Conservation (phyloP, 2,888 invertebrate species). For the Drosophila limbata region DNA sequence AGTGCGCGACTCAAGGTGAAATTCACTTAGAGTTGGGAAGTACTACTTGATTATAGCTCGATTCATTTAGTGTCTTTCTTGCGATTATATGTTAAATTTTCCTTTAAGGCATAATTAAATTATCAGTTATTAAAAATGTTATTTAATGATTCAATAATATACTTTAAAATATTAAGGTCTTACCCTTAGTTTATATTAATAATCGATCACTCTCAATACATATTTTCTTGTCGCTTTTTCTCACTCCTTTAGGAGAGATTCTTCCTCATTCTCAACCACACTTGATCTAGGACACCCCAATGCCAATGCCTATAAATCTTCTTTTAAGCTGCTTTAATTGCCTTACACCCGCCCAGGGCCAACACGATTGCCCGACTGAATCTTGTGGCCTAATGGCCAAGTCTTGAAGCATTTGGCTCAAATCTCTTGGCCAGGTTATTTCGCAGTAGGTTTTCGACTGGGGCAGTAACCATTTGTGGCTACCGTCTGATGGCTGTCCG, state of each 20-base stretch:
- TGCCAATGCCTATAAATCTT: constrained; percentile 19
- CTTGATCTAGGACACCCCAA: constrained; percentile 17
- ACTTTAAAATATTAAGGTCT: no score
- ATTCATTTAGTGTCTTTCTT: no score
- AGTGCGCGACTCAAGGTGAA: constrained; percentile 49
- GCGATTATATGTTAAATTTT: no score
- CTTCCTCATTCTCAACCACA: constrained; percentile 2
- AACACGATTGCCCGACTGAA: constrained; percentile 47
- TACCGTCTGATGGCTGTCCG: constrained; percentile 80
- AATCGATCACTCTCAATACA: not conserved
- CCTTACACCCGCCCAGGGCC: constrained; percentile 49
- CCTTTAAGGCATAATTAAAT: no score
- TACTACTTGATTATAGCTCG: not conserved
- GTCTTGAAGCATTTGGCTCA: constrained; percentile 48
- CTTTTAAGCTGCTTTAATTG: constrained; percentile 47
- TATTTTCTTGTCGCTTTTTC: not conserved
- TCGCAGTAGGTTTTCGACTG: constrained; percentile 58
- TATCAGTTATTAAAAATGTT: no score
- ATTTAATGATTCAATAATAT: no score
- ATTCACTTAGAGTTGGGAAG: not conserved
- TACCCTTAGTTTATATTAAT: no score
- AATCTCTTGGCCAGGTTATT: constrained; percentile 42
- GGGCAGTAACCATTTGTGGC: constrained; percentile 58
- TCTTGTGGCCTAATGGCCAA: constrained; percentile 47
- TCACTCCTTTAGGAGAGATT: not conserved